phyloP scores from a whole-genome alignment of 2,113 vertebrate genomes.

The Perccottus glenii region DNA sequence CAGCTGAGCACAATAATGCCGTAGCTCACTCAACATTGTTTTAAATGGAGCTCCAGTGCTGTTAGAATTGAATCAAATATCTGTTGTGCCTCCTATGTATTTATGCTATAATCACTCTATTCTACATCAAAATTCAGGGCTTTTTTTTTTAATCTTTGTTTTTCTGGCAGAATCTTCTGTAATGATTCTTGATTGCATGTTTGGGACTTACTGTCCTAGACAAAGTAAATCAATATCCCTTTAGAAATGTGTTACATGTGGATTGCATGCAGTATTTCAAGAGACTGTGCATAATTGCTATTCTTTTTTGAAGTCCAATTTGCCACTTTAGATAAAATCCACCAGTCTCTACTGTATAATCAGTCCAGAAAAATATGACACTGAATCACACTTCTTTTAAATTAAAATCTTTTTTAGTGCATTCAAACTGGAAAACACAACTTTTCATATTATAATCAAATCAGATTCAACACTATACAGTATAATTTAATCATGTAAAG shows the following conservation, averaged over 20 bases:
- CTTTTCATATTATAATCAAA: slow-evolving; percentile 1
- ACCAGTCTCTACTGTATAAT: too few relatives aligned
- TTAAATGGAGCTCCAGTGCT: neutral
- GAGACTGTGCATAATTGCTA: neutral
- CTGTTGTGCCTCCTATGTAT: neutral
- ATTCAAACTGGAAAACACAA: neutral
- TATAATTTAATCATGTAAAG: neutral
- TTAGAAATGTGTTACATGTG: neutral
- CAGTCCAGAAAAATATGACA: too few relatives aligned
- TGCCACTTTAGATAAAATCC: slow-evolving; percentile 4
- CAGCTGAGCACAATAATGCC: neutral
- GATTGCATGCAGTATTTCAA: slow-evolving; percentile 2
- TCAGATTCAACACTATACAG: too few relatives aligned
- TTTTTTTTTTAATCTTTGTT: neutral
- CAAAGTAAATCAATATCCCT: neutral
- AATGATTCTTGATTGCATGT: neutral
- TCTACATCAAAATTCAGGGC: neutral
- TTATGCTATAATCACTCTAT: neutral
- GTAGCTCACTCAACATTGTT: neutral
- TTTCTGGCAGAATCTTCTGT: neutral
- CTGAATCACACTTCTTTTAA: too few relatives aligned
- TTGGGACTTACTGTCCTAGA: neutral
- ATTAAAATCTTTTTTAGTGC: neutral
- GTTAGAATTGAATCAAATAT: neutral
- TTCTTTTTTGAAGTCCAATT: slow-evolving; percentile 3